A percentile compares a stretch with the other conserved stretches of the same genome.
These are phyloP conservation scores for Macropis europaea DNA, from an alignment of 2,888 invertebrate genomes.

Conservation along the genomic window DNA sequence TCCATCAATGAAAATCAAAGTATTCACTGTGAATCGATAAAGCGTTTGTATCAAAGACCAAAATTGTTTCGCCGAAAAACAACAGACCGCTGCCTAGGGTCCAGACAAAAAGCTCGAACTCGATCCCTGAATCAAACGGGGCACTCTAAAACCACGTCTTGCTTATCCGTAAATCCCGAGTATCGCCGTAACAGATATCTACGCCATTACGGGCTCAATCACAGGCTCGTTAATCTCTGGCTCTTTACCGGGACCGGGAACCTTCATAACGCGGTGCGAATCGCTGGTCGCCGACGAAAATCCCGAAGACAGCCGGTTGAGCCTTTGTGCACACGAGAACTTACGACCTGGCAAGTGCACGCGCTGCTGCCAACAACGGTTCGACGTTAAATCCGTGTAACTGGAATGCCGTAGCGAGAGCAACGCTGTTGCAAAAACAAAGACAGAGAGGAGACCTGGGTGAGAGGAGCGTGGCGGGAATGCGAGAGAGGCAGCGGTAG, in stretches of 20 bases:
- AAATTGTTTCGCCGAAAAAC: not conserved
- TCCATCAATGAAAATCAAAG: no score
- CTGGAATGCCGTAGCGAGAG: conserved; percentile 12
- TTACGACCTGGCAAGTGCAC: conserved; percentile 54
- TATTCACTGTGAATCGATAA: no score
- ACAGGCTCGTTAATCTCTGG: conserved; percentile 32
- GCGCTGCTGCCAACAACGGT: conserved; percentile 14
- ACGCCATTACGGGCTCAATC: conserved; percentile 40
- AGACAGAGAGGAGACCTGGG: not conserved
- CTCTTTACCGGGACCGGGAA: not conserved
- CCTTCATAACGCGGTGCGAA: conserved; percentile 30
- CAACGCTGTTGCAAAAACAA: conserved; percentile 14
- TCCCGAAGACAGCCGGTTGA: conserved; percentile 47
- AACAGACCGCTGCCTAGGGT: not conserved
- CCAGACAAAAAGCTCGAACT: not conserved
- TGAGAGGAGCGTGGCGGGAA: not conserved
- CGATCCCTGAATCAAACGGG: conserved; percentile 14
- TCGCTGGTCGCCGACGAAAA: conserved; percentile 26
- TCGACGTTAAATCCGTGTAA: conserved; percentile 51
- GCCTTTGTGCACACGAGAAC: conserved; percentile 49
- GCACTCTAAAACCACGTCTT: not conserved
- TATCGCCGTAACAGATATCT: conserved; percentile 41
- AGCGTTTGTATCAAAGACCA: no score
- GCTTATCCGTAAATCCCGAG: conserved; percentile 32
- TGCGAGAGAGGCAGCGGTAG: not conserved